A percentile compares a stretch with the other conserved stretches of the same genome.
phyloP scores from a whole-genome alignment of 2,888 invertebrate genomes.

The Aradus depressus region DNA sequence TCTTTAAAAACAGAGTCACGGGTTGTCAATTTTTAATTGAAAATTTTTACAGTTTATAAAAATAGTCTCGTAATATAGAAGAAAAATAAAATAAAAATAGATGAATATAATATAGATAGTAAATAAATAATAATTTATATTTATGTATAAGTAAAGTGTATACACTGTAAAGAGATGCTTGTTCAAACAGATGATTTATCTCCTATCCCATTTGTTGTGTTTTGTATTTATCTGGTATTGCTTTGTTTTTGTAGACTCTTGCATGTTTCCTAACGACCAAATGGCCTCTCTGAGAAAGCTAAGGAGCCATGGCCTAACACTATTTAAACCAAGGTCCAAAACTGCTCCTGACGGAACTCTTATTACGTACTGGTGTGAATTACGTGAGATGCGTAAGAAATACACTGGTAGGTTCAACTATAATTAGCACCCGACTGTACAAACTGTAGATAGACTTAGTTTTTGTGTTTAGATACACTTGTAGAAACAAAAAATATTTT shows the following conservation, averaged over 20 bases:
- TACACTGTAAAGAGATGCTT: too few relatives aligned
- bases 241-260: constrained; percentile 27
- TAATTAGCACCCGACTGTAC: constrained; percentile 17
- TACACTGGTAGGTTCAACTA: constrained; percentile 10
- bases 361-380: constrained; percentile 79
- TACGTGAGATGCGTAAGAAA: constrained; percentile 39
- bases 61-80: too few relatives aligned
- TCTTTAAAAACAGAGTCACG: too few relatives aligned
- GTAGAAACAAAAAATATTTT: too few relatives aligned
- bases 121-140: too few relatives aligned
- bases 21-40: too few relatives aligned
- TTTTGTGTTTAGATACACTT: too few relatives aligned
- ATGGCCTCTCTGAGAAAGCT: constrained; percentile 20
- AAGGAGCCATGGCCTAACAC: constrained; percentile 11
- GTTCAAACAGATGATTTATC: not conserved
- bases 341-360: constrained; percentile 72
- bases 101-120: too few relatives aligned
- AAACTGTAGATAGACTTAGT: constrained; percentile 13
- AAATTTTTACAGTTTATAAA: too few relatives aligned
- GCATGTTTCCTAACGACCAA: constrained; percentile 24
- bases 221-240: too few relatives aligned
- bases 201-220: not conserved
- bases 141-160: too few relatives aligned
- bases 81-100: too few relatives aligned
- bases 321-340: constrained; percentile 36